Evolutionary conservation across 1,140 invertebrate species (phyloP).

Genomic region (Zaprionus camerounensis): DNA sequence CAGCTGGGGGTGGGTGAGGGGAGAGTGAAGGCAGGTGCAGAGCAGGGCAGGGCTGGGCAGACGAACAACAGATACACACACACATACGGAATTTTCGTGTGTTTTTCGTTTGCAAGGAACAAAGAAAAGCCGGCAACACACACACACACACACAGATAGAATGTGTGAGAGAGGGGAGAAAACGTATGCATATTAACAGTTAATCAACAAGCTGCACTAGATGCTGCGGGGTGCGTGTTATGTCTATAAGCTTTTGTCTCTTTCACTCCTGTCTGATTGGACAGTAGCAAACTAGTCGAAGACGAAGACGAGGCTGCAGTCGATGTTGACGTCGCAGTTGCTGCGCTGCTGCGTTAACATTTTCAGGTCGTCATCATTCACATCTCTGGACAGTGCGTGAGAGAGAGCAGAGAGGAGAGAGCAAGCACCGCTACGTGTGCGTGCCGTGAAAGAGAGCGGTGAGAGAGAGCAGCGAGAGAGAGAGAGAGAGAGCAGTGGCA

Average conservation of each 20-base stretch:
- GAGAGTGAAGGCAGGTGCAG: constrained; percentile 16
- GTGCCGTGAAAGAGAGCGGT: constrained; percentile 12
- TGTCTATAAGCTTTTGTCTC: constrained; percentile 39
- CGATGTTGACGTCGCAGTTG: constrained; percentile 1
- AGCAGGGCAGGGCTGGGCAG: background rate
- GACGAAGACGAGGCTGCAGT: constrained; percentile 12
- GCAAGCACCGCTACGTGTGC: constrained; percentile 14
- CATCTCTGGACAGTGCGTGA: constrained; percentile 20
- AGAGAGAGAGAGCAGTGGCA: constrained; percentile 12
- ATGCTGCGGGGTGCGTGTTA: constrained; percentile 26
- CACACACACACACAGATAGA: background rate
- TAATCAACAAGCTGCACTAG: background rate
- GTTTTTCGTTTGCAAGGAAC: constrained; percentile 28
- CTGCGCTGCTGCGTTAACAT: constrained; percentile 17
- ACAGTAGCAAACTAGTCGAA: constrained; percentile 30
- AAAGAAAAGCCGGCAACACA: constrained; percentile 33
- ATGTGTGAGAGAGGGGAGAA: no score
- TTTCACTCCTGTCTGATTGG: constrained; percentile 28
- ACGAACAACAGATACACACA: constrained; percentile 61
- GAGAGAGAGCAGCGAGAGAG: constrained; percentile 10
- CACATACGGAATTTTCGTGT: constrained; percentile 28
- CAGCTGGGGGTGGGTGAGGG: background rate
- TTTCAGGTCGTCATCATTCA: constrained; percentile 40
- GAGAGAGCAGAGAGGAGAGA: constrained; percentile 16
- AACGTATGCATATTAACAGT: constrained; percentile 4